Evolutionary conservation across 2,797 vertebrate genomes (phyloP).

Genomic region (Ibycter americanus): DNA sequence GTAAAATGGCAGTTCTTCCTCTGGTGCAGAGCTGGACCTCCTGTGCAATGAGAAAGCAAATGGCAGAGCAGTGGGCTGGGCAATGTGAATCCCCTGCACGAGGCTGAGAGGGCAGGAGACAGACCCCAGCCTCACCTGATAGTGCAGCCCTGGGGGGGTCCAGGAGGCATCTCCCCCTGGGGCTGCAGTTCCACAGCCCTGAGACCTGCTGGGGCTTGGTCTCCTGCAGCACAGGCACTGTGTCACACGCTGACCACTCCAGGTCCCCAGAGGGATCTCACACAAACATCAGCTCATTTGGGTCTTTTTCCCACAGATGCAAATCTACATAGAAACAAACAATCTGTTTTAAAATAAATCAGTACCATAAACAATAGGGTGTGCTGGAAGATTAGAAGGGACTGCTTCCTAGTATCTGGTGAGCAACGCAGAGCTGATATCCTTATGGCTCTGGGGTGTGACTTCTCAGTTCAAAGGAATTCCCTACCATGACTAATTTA

Average conservation of each 20-base stretch:
- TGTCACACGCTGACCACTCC: background rate
- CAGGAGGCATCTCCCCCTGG: background rate
- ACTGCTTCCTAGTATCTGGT: background rate
- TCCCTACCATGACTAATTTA: conserved; percentile 14
- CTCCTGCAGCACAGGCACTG: background rate
- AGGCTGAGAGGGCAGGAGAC: background rate
- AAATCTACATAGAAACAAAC: conserved; percentile 28
- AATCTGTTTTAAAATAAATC: conserved; percentile 40
- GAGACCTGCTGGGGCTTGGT: background rate
- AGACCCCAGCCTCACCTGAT: background rate
- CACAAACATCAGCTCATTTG: background rate
- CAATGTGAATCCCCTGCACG: background rate
- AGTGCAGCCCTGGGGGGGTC: background rate
- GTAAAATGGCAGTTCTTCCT: background rate
- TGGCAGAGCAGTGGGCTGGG: background rate
- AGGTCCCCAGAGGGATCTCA: background rate
- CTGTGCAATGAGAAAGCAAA: background rate
- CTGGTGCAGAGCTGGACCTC: background rate
- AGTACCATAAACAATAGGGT: conserved; percentile 7
- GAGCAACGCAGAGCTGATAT: background rate
- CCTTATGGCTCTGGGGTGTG: conserved; percentile 1
- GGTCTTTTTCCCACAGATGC: conserved; percentile 38
- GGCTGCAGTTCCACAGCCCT: background rate
- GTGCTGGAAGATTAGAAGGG: background rate
- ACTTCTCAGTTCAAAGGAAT: conserved; percentile 55